Percentiles rank a stretch among this genome's conserved stretches.
Evolutionary conservation across 2,797 vertebrate species (phyloP).

Genomic region (Potorous gilbertii): DNA sequence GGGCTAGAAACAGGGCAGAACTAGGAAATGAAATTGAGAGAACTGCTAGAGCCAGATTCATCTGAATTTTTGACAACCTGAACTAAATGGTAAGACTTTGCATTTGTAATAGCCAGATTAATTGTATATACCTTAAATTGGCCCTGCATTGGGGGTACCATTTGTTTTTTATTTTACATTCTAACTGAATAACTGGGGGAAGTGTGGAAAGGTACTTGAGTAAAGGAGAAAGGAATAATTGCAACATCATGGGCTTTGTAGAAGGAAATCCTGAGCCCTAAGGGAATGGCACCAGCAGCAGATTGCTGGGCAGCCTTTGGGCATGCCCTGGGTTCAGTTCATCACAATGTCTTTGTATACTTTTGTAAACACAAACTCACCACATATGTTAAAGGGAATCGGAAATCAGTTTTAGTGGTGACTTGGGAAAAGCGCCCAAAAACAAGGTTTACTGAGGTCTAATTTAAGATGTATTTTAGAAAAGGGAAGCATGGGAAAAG

Average conservation of each 20-base stretch:
- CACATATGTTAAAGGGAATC: neutral
- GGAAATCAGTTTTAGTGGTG: neutral
- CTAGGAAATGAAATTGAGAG: neutral
- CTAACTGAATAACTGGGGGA: neutral
- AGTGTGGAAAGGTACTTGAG: neutral
- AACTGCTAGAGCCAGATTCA: neutral
- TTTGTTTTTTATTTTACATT: neutral
- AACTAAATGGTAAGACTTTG: neutral
- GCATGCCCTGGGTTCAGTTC: neutral
- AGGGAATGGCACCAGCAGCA: neutral
- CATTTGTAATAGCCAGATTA: neutral
- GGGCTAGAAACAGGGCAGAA: neutral
- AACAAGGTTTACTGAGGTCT: neutral
- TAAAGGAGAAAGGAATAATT: neutral
- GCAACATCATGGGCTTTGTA: neutral
- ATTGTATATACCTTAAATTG: neutral
- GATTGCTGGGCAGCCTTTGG: neutral
- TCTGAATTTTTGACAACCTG: neutral
- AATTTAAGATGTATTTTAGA: neutral
- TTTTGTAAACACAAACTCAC: neutral
- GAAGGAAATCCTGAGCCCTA: neutral
- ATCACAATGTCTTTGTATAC: neutral
- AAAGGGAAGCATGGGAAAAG: neutral
- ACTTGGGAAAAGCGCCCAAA: neutral
- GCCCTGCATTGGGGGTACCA: neutral